phyloP scores from a whole-genome alignment of 37 sponge, comb jelly and placozoan species.

The Agelas oroides region DNA sequence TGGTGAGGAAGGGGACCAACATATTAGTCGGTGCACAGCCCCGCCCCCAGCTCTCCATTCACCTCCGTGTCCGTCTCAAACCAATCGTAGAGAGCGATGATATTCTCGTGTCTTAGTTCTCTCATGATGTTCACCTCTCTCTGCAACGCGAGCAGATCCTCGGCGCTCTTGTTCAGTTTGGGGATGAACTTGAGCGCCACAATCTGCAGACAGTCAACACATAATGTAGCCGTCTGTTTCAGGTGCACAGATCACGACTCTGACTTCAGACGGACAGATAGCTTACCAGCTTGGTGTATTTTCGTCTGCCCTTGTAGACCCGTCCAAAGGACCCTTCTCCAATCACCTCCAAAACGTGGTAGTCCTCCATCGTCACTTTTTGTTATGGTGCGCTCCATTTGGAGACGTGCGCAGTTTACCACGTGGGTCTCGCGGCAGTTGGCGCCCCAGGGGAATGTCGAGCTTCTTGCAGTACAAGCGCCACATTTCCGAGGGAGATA shows the following conservation, averaged over 20 bases:
- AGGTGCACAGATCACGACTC: neutral
- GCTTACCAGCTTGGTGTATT: conserved; percentile 62
- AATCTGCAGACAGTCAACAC: conserved; percentile 7
- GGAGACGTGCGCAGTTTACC: neutral
- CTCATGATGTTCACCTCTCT: conserved; percentile 90
- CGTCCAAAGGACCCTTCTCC: conserved; percentile 97
- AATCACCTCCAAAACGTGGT: conserved; percentile 83
- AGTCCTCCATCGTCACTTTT: conserved; percentile 37
- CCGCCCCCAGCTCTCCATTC: too few relatives aligned
- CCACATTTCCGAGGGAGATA: conserved; percentile 76
- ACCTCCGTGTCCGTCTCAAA: conserved; percentile 92
- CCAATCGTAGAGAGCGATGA: conserved; percentile 88
- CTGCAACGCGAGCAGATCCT: conserved; percentile 80
- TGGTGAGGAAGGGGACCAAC: neutral
- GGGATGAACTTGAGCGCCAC: conserved; percentile 97
- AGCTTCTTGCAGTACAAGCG: conserved; percentile 69
- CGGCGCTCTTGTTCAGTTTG: conserved; percentile 73
- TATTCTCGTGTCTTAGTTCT: conserved; percentile 80
- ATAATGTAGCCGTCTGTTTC: neutral
- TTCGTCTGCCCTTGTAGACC: conserved; percentile 89
- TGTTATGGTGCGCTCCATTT: neutral
- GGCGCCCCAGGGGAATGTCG: conserved; percentile 23
- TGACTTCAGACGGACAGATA: neutral
- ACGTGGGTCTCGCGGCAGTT: too few relatives aligned
- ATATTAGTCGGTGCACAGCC: too few relatives aligned